A percentile compares a stretch with the other conserved stretches of the same genome.
Conservation (phyloP, 2,888 invertebrate genomes). For the Chironomus tentans region DNA sequence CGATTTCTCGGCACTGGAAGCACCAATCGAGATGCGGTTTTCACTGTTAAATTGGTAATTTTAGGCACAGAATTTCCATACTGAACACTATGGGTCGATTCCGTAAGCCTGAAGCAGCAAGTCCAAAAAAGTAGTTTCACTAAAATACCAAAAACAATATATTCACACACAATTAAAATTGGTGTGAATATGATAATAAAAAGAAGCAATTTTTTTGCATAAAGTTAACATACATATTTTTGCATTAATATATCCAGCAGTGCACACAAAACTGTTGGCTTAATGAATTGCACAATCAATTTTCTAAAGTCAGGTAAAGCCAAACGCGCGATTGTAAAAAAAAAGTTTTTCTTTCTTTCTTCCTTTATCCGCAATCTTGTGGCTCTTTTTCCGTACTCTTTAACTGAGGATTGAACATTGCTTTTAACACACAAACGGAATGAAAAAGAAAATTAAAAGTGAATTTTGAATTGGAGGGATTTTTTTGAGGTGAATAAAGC, state of each 20-base stretch:
- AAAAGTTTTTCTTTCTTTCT: background rate
- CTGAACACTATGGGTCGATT: too few species aligned
- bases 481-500: background rate
- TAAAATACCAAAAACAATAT: too few species aligned
- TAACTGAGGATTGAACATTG: background rate
- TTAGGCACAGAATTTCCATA: too few species aligned
- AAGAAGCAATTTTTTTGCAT: background rate
- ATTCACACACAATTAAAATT: too few species aligned
- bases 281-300: constrained; percentile 23
- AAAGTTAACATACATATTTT: background rate
- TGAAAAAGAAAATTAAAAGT: too few species aligned
- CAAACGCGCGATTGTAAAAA: background rate
- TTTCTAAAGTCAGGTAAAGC: background rate
- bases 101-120: too few species aligned
- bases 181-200: too few species aligned
- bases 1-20: too few species aligned
- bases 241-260: background rate
- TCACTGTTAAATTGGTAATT: too few species aligned
- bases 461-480: background rate
- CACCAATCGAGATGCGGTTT: too few species aligned
- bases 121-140: too few species aligned
- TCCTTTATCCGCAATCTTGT: background rate
- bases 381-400: background rate
- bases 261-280: constrained; percentile 14
- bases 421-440: background rate